Evolutionary conservation across 1,140 invertebrate genomes (phyloP), one percentile per base, ranked within the genome.

Genomic region (Drosophila gunungcola): DNA sequence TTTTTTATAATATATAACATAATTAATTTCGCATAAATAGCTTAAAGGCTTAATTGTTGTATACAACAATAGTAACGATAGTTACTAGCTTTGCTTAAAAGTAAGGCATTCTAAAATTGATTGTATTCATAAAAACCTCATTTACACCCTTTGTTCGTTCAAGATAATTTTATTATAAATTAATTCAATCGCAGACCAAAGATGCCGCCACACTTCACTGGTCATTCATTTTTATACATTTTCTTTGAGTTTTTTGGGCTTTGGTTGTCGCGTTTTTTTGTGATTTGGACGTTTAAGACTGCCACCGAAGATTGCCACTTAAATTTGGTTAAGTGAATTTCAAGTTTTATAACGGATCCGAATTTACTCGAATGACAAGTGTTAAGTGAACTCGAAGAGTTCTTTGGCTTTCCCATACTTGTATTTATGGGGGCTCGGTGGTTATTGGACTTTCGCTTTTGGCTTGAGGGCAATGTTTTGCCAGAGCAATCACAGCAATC

Each of bases 291-390:
- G 83, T 76, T 58, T 79, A 80, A 25, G 61, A 64, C 55, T 32
- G 64, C 53, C 75, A 67, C 78, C 48, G 46, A 62, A 57, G 45
- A 49, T 49, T 27, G 52, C 55, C 34, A 69, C 42, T 65, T 21
- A 54, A 79, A 83, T 79, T 65, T 75, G 69, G 80, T 78, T 75
- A 75, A 60, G 53, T 62, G 57, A 73, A 57, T 49, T 39, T 57
- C 51, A 48, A 70, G 67, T 70, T 70, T 56, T 57, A 36, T 70
- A 70, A 48, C 67, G 42, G 64, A 57, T 39, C 45, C 58, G 3
- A 34, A 39, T 39, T 25, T 10, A 16, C 4, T 21, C 27, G 11
- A 11, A 7, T 34, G 13, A 12, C 41, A 42, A 43, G 55, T 61
- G 56, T 61, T 48, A 65, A 48, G 41, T 45, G 52, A 45, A 25